Percentiles rank a stretch among this genome's conserved stretches.
These are phyloP conservation scores for Nansenia antarctica DNA, from an alignment of 2,113 vertebrate species.

Conservation along the genomic window DNA sequence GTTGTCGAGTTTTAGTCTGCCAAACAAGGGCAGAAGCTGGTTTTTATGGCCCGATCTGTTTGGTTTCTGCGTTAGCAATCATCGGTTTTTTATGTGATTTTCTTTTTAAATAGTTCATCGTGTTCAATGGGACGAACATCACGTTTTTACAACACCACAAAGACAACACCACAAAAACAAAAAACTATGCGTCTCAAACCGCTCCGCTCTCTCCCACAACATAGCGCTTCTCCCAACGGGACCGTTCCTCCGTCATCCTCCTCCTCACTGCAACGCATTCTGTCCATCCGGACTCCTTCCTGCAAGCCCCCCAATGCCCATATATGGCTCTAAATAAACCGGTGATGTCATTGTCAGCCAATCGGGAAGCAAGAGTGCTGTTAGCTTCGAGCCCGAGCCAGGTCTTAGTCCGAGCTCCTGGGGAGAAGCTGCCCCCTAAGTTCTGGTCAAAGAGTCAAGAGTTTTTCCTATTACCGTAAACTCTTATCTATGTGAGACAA, in stretches of 20 bases:
- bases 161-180: no score
- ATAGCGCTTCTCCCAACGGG: conserved; percentile 55
- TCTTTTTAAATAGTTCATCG: no score
- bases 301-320: not conserved
- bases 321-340: not conserved
- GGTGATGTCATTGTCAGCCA: not conserved
- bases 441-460: not conserved
- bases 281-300: not conserved
- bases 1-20: no score
- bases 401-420: not conserved
- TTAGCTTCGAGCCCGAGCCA: no score
- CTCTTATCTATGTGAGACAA: not conserved
- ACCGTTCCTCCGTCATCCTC: conserved; percentile 30
- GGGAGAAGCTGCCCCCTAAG: not conserved
- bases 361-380: not conserved
- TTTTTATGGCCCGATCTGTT: no score
- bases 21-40: no score
- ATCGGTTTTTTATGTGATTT: no score
- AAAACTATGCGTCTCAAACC: no score
- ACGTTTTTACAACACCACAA: no score
- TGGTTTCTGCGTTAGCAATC: no score
- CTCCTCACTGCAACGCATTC: not conserved
- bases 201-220: conserved; percentile 34
- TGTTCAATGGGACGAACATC: no score
- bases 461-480: not conserved